A percentile compares a stretch with the other conserved stretches of the same genome.
phyloP scores from a whole-genome alignment of 1,140 invertebrate genomes.

The Diabrotica undecimpunctata region DNA sequence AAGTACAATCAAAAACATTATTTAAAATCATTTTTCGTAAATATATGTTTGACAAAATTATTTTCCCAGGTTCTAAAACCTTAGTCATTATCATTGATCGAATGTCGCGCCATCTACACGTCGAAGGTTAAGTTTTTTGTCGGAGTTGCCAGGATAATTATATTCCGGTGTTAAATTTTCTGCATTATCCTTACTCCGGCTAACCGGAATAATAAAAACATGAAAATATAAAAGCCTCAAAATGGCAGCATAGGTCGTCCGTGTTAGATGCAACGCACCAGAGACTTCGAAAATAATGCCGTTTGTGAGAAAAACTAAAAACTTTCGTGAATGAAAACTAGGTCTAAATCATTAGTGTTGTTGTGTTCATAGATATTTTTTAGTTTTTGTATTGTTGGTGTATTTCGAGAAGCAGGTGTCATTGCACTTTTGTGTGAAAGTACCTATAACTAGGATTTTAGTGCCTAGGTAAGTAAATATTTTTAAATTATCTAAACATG shows the following conservation, averaged over 20 bases:
- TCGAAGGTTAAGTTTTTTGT: too few species aligned
- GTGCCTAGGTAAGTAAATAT: constrained; percentile 19
- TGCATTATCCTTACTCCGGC: background rate
- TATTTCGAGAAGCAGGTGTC: constrained; percentile 25
- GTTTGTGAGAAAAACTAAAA: constrained; percentile 10
- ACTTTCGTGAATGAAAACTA: constrained; percentile 22
- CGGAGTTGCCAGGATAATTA: too few species aligned
- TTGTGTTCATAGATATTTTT: too few species aligned
- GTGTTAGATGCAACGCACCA: constrained; percentile 4
- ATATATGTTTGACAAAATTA: too few species aligned
- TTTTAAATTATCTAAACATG: constrained; percentile 10
- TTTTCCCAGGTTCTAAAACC: too few species aligned
- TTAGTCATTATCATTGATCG: too few species aligned
- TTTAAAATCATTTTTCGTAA: too few species aligned
- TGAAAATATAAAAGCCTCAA: constrained; percentile 23
- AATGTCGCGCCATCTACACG: too few species aligned
- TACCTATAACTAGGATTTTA: constrained; percentile 22
- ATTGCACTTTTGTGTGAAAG: constrained; percentile 32
- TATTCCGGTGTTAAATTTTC: background rate
- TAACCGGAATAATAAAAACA: constrained; percentile 6
- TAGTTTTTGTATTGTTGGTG: background rate
- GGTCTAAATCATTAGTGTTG: too few species aligned
- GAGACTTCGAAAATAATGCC: constrained; percentile 7
- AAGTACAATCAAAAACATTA: too few species aligned
- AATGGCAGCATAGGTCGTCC: constrained; percentile 27